These are phyloP conservation scores for Agrotis ipsilon DNA, from an alignment of 2,888 invertebrate species.

Conservation along the genomic window DNA sequence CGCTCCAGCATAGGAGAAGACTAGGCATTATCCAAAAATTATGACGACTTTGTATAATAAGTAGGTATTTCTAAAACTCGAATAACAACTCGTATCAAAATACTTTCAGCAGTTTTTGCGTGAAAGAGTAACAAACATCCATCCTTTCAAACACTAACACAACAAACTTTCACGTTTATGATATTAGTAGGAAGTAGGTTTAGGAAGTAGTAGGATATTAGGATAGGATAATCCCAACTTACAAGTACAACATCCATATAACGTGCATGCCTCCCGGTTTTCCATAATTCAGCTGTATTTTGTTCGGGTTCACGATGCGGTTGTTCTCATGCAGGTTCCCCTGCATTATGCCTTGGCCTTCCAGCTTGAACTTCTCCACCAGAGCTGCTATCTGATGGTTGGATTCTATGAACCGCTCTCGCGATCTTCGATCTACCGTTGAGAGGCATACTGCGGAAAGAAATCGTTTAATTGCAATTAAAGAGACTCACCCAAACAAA, in stretches of 20 bases:
- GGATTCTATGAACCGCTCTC: constrained; percentile 98
- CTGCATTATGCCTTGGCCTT: constrained; percentile 95
- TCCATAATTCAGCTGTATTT: constrained; percentile 94
- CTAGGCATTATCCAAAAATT: not conserved
- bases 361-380: constrained; percentile 97
- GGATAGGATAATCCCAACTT: constrained; percentile 70
- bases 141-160: too few species aligned
- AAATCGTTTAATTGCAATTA: not conserved
- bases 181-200: too few species aligned
- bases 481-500: too few species aligned
- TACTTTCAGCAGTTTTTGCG: too few species aligned
- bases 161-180: too few species aligned
- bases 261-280: constrained; percentile 93
- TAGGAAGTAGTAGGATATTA: too few species aligned
- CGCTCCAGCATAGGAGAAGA: too few species aligned
- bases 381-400: constrained; percentile 98
- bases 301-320: constrained; percentile 92
- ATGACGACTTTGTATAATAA: not conserved
- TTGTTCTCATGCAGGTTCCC: constrained; percentile 90
- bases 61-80: too few species aligned
- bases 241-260: constrained; percentile 93
- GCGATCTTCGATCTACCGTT: constrained; percentile 93
- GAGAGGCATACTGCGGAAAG: constrained; percentile 89
- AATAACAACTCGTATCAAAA: too few species aligned
- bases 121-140: too few species aligned